Evolutionary conservation across 2,888 invertebrate genomes (phyloP).

Genomic region (Cataglyphis cursor): DNA sequence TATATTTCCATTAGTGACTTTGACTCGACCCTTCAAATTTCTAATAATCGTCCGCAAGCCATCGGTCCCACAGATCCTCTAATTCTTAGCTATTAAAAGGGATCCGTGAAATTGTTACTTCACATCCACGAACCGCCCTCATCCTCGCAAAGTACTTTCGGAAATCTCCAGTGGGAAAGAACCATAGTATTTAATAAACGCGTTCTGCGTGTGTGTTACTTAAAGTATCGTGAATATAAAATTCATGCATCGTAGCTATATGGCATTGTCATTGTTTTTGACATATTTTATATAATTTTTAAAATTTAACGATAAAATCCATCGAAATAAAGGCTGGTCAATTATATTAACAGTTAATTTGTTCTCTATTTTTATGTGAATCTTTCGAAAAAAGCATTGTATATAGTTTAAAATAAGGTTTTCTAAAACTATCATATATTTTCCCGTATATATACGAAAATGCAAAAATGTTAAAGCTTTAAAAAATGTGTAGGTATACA

Average conservation of each 20-base stretch:
- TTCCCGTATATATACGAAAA: background rate
- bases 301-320: background rate
- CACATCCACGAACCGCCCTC: conserved; percentile 67
- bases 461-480: background rate
- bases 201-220: conserved; percentile 1
- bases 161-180: conserved; percentile 58
- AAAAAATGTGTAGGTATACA: background rate
- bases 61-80: conserved; percentile 79
- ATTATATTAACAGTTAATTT: background rate
- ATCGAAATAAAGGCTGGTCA: background rate
- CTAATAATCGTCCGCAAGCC: conserved; percentile 78
- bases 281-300: background rate
- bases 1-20: conserved; percentile 82
- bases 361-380: background rate
- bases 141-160: conserved; percentile 62
- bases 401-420: background rate
- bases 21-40: conserved; percentile 75
- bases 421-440: background rate
- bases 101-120: conserved; percentile 73
- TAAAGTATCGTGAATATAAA: conserved; percentile 6
- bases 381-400: background rate
- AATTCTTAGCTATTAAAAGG: conserved; percentile 80
- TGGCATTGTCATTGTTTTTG: background rate
- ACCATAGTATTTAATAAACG: conserved; percentile 36
- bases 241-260: background rate